These are phyloP conservation scores for Hormiphora californensis DNA, from an alignment of 37 sponge, comb jelly and placozoan genomes.

Conservation along the genomic window DNA sequence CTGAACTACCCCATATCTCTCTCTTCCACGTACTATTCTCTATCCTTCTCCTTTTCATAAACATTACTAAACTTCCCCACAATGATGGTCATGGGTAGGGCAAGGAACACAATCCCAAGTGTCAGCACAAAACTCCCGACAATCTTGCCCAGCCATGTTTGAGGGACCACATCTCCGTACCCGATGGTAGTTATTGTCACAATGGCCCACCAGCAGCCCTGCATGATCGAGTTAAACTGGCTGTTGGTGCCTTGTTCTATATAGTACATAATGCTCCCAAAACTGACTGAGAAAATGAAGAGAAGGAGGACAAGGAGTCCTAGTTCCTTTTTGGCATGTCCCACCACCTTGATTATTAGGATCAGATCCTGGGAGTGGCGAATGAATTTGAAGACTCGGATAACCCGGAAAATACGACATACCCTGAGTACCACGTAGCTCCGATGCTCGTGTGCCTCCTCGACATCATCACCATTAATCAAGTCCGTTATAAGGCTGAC, in stretches of 20 bases:
- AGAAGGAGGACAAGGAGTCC: slow-evolving; percentile 32
- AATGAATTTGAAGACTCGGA: slow-evolving; percentile 47
- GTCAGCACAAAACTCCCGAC: slow-evolving; percentile 39
- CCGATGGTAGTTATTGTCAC: slow-evolving; percentile 51
- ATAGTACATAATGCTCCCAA: slow-evolving; percentile 48
- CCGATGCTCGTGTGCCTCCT: not conserved
- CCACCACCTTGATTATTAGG: slow-evolving; percentile 50
- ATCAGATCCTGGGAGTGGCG: slow-evolving; percentile 51
- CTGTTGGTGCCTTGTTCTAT: not conserved
- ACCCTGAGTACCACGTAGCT: slow-evolving; percentile 40
- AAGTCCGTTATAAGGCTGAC: slow-evolving; percentile 9
- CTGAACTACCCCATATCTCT: too few relatives aligned
- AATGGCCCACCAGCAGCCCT: slow-evolving; percentile 55
- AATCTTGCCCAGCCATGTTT: slow-evolving; percentile 51
- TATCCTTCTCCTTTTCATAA: slow-evolving; percentile 37
- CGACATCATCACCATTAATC: not conserved
- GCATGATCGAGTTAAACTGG: slow-evolving; percentile 31
- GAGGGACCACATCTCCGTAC: slow-evolving; percentile 19
- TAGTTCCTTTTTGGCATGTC: slow-evolving; percentile 37
- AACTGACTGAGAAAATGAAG: slow-evolving; percentile 53
- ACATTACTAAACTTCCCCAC: slow-evolving; percentile 46
- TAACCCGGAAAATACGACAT: slow-evolving; percentile 37
- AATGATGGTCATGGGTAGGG: slow-evolving; percentile 53
- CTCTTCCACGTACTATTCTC: too few relatives aligned
- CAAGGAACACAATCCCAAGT: slow-evolving; percentile 42